A percentile compares a stretch with the other conserved stretches of the same genome.
Evolutionary conservation across 2,888 invertebrate species (phyloP).

Genomic region (Anticlea derivata): DNA sequence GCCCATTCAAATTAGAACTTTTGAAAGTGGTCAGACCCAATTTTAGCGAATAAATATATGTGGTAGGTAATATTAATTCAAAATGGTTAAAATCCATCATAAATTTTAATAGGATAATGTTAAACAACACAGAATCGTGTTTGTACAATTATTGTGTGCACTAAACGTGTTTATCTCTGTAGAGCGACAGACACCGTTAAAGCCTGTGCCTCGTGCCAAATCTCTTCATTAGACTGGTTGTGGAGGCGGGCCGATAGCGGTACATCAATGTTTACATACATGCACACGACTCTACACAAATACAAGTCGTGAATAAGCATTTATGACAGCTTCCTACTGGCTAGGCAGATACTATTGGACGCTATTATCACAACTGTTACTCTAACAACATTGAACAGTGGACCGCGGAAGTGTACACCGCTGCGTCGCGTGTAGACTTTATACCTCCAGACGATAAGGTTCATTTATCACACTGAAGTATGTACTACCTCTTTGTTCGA

Average conservation of each 20-base stretch:
- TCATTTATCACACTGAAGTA: slow-evolving; percentile 22
- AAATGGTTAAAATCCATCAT: slow-evolving; percentile 9
- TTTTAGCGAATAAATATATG: slow-evolving; percentile 9
- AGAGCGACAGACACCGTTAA: slow-evolving; percentile 64
- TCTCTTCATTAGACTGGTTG: slow-evolving; percentile 79
- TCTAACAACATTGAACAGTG: slow-evolving; percentile 21
- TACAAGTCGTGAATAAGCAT: slow-evolving; percentile 53
- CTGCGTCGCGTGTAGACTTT: slow-evolving; percentile 19
- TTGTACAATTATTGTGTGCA: slow-evolving; percentile 34
- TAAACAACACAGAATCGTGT: slow-evolving; percentile 28
- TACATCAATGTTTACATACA: slow-evolving; percentile 61
- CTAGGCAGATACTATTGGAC: slow-evolving; percentile 14
- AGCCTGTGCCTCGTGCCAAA: slow-evolving; percentile 77
- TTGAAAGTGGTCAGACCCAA: not conserved
- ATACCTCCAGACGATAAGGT: slow-evolving; percentile 14
- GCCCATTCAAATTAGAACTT: not conserved
- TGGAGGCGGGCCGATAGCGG: slow-evolving; percentile 58
- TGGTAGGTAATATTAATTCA: not conserved
- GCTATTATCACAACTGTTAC: slow-evolving; percentile 23
- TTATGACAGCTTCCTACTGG: slow-evolving; percentile 29
- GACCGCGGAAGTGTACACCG: slow-evolving; percentile 20
- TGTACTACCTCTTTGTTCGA: slow-evolving; percentile 8
- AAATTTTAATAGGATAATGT: slow-evolving; percentile 24
- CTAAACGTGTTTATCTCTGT: slow-evolving; percentile 55
- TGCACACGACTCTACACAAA: slow-evolving; percentile 55